Base-by-base conservation (phyloP, 1,140 invertebrate species). In the Luehdorfia chinensis region DNA sequence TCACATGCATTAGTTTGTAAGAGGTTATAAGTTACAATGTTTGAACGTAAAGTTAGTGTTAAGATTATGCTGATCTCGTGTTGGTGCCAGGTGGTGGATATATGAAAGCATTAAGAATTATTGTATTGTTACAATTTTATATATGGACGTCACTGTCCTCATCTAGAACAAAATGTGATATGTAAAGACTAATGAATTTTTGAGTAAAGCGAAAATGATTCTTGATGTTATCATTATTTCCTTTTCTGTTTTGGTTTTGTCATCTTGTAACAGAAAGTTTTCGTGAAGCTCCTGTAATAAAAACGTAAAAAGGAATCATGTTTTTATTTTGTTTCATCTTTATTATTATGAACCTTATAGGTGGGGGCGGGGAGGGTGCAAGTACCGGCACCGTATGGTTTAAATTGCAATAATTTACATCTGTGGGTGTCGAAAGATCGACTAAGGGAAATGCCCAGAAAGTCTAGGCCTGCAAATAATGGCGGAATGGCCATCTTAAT, bases 71-170 rank as follows among this genome's bases (percentile, higher is more conserved):
- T 84, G 81, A 85, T 85, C 81, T 85, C 81, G 75, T 74, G 72
- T 75, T 68, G 62, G 62, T 71, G 75, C 77, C 76, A 69, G 71
- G 65, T 72, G 60, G 56, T 57, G 72, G 74, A 75, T 72, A 70
- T 78, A 65, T 85, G 79, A 84, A 84, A 85, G 70, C 81, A 86
- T 86, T 74, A 84, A 86, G 81, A 86, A 86, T 84, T 84, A 83
- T 86, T 84, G 48, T 75, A 76, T 73, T 78, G 74, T 77, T 81
- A 79, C 65, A 66, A 75, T 76, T 79, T 79, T 76, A n/a, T 77
- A 71, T 79, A 79, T 50, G 78, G 78, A 83, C 81, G 78, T 85
- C 76, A 85, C 81, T 83, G 78, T 83, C 81, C 71, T 66, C 37
- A 37, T 78, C 62, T 71, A 52, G 67, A 84, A 86, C 74, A 75